Base-by-base conservation (phyloP, 2,113 vertebrate genomes). In the Arvicanthis niloticus region DNA sequence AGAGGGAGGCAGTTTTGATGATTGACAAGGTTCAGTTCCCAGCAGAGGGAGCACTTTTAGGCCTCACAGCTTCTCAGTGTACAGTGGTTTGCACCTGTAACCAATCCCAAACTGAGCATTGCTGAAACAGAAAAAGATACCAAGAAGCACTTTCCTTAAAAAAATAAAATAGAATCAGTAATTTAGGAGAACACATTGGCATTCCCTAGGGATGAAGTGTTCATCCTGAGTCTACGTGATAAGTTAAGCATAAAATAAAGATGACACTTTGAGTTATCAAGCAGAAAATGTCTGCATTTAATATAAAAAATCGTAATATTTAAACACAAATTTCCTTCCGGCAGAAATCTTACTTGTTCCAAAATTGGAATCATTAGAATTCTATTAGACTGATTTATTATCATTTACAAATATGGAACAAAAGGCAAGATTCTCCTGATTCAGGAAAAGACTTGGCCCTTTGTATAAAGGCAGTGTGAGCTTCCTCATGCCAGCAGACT, bases 261-360 rank as follows among this genome's bases (percentile, higher is more conserved):
- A 84, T 76, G 26, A 11, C 12, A 21, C 76, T 13, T 91, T 91
- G 73, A 94, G 48, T 75, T 78, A 82, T 26, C 4, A 93, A 85
- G 67, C 15, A 75, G 48, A 40, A 42, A 4, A 88, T 26, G 5
- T 9, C 13, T 51, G 12, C n/a, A 17, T 51, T 82, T 91, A 88
- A 87, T 29, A 65, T 48, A 84, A 7, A 24, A 88, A 94, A 60
- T 56, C 58, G 0, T 60, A 88, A 70, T 93, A 16, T 37, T 89
- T 53, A 75, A 68, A 76, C 6, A 2, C 31, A 88, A 76, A 60
- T 68, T 42, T 37, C 84, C n/a, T 16, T 34, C 17, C 45, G 53
- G 31, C 40, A 97, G 60, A 95, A 96, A 95, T 89, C n/a, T 93
- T 73, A 86, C 73, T 40, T 86, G 40, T 40, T 95, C 48, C 24